Evolutionary conservation across 2,888 invertebrate species (phyloP).

Genomic region (Trimorus sp.): DNA sequence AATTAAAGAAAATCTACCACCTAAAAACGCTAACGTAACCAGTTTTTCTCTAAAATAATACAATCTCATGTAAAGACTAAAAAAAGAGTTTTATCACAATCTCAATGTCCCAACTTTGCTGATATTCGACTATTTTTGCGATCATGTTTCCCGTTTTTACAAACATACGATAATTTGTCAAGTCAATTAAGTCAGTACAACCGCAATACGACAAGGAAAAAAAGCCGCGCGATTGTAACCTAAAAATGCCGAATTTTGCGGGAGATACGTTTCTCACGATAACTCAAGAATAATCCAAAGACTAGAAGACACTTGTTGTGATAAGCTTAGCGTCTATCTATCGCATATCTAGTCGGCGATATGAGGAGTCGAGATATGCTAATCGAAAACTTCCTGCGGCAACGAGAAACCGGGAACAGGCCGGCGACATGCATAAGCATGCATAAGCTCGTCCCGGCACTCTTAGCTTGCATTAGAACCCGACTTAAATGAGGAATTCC

Average conservation of each 20-base stretch:
- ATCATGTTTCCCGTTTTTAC: no score
- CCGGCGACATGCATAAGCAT: constrained; percentile 43
- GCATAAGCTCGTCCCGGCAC: constrained; percentile 31
- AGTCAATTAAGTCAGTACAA: no score
- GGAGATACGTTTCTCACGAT: constrained; percentile 67
- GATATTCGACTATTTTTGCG: no score
- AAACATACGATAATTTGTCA: no score
- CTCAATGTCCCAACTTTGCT: no score
- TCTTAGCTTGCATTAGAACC: constrained; percentile 36
- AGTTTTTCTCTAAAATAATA: no score
- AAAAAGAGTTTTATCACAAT: no score
- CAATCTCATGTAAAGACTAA: no score
- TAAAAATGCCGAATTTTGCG: constrained; percentile 13
- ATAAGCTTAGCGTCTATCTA: constrained; percentile 53
- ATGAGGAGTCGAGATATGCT: constrained; percentile 70
- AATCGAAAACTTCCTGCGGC: constrained; percentile 74
- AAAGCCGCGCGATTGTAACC: neutral
- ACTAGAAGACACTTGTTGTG: constrained; percentile 57
- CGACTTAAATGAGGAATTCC: constrained; percentile 64
- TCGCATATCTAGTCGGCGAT: constrained; percentile 59
- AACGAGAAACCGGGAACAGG: constrained; percentile 52
- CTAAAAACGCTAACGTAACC: no score
- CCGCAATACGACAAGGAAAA: no score
- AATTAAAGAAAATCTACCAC: no score
- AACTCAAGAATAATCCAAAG: constrained; percentile 62